Evolutionary conservation across 2,888 invertebrate genomes (phyloP).

Genomic region (Eupithecia subumbrata): DNA sequence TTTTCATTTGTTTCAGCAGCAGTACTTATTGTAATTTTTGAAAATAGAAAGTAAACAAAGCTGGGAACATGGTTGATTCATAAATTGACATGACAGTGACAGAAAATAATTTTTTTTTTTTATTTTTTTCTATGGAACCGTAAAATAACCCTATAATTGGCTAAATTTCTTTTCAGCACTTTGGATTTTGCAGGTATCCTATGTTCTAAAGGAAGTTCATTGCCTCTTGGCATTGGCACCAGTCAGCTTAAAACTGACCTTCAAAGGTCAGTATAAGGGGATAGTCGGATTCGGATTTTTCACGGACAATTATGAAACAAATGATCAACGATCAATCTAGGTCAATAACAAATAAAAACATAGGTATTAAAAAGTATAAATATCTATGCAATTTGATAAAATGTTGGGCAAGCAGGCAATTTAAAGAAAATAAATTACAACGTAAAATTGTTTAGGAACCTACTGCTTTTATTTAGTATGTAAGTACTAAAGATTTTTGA

Average conservation of each 20-base stretch:
- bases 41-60: slow-evolving; percentile 4
- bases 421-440: too few relatives aligned
- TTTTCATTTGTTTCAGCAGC: slow-evolving; percentile 20
- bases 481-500: too few relatives aligned
- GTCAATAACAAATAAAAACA: too few relatives aligned
- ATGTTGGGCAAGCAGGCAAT: too few relatives aligned
- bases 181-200: too few relatives aligned
- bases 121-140: neutral
- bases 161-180: too few relatives aligned
- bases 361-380: too few relatives aligned
- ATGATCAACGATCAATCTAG: too few relatives aligned
- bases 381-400: too few relatives aligned
- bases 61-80: neutral
- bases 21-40: slow-evolving; percentile 6
- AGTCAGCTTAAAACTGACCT: slow-evolving; percentile 60
- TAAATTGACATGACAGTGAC: slow-evolving; percentile 16
- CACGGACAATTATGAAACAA: too few relatives aligned
- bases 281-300: neutral
- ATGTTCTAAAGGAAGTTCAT: slow-evolving; percentile 6
- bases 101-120: neutral
- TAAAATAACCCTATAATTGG: neutral
- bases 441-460: too few relatives aligned
- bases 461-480: too few relatives aligned
- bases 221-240: slow-evolving; percentile 14
- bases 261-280: slow-evolving; percentile 64